Conservation (phyloP, 35 echinoderm and acorn worm species). For the Chiridota heheva region DNA sequence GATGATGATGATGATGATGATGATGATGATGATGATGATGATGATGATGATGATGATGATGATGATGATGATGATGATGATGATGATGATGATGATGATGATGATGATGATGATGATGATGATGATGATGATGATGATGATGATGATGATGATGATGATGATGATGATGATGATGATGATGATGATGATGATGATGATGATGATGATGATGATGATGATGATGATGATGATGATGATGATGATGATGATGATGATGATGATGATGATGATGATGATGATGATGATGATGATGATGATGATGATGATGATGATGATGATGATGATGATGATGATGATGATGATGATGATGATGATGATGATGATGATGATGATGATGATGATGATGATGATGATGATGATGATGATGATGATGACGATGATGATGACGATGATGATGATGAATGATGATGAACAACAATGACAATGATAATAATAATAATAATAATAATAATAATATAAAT, state of each 20-base stretch:
- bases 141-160: not conserved
- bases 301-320: slow-evolving; percentile 10
- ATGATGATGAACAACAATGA: too few species aligned
- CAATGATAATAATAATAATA: too few species aligned
- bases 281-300: slow-evolving; percentile 10
- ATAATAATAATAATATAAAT: too few species aligned
- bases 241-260: slow-evolving; percentile 15
- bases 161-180: not conserved
- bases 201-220: not conserved
- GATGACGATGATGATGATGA: not conserved
- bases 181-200: not conserved
- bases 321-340: slow-evolving; percentile 10
- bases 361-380: slow-evolving; percentile 8
- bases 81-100: not conserved
- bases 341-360: slow-evolving; percentile 7
- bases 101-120: not conserved
- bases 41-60: not conserved
- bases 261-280: slow-evolving; percentile 2
- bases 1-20: not conserved
- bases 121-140: not conserved
- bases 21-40: not conserved
- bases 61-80: not conserved
- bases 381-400: slow-evolving; percentile 5
- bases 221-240: slow-evolving; percentile 6
- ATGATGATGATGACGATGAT: not conserved